Percentiles rank a stretch among this genome's conserved stretches.
Conservation (phyloP, 2,888 invertebrate genomes). For the Gymnocheta viridis region DNA sequence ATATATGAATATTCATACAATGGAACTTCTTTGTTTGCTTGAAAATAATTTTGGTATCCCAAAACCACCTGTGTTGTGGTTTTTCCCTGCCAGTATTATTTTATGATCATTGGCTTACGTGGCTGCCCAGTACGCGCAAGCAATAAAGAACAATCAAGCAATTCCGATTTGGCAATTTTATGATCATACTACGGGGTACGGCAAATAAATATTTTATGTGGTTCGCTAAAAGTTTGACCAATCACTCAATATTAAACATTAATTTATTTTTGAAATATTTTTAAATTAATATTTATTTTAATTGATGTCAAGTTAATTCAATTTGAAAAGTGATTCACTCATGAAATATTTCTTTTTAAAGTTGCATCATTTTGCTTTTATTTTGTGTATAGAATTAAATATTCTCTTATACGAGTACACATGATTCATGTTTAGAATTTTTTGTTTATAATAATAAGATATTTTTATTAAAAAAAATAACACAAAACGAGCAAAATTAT, state of each 20-base stretch:
- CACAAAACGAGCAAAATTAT: background rate
- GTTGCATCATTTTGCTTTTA: conserved; percentile 16
- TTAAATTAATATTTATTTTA: background rate
- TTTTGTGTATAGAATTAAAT: background rate
- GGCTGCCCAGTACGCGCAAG: too few species aligned
- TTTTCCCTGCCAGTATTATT: too few species aligned
- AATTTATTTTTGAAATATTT: background rate
- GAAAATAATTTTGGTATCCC: too few species aligned
- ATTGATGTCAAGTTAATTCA: conserved; percentile 42
- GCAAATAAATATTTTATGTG: too few species aligned
- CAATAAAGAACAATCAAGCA: too few species aligned
- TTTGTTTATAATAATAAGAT: conserved; percentile 10
- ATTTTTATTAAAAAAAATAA: background rate
- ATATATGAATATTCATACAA: too few species aligned
- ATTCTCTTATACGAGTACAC: background rate
- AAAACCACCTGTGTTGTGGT: too few species aligned
- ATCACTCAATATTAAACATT: background rate
- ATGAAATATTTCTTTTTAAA: conserved; percentile 53
- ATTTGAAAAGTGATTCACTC: conserved; percentile 53
- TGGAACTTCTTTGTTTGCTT: too few species aligned
- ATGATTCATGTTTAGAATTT: conserved; percentile 36
- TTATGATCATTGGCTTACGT: too few species aligned
- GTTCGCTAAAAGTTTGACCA: too few species aligned
- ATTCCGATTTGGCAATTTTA: too few species aligned
- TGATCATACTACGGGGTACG: too few species aligned